These are phyloP conservation scores for Nyleta sp. DNA, from an alignment of 2,888 invertebrate genomes.

Conservation along the genomic window DNA sequence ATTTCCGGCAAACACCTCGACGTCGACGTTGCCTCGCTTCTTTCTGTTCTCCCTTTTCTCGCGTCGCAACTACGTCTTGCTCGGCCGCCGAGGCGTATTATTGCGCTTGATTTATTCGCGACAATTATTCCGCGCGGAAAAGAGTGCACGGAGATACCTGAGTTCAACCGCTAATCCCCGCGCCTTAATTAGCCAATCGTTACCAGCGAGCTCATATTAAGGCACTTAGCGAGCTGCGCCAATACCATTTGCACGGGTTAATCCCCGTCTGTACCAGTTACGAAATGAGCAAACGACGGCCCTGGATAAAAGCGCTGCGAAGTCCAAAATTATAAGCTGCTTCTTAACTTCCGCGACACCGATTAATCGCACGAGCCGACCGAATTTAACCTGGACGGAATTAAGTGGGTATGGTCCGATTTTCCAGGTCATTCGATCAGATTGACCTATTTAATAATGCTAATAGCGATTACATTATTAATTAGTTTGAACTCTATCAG, in stretches of 20 bases:
- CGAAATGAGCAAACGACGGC: constrained; percentile 38
- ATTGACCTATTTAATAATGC: constrained; percentile 19
- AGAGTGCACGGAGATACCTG: constrained; percentile 11
- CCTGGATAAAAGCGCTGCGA: constrained; percentile 42
- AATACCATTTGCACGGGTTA: constrained; percentile 38
- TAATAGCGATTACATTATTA: constrained; percentile 9
- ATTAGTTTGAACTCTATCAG: constrained; percentile 6
- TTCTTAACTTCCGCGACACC: constrained; percentile 30
- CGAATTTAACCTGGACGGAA: not conserved
- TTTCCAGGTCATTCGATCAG: constrained; percentile 3
- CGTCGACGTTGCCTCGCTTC: constrained; percentile 31
- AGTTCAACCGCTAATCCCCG: constrained; percentile 36
- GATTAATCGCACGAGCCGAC: constrained; percentile 38
- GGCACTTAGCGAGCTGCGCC: constrained; percentile 46
- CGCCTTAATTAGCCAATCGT: constrained; percentile 60
- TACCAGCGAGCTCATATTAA: constrained; percentile 41
- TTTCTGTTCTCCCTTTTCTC: constrained; percentile 14
- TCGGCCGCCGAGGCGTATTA: constrained; percentile 10
- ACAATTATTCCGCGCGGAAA: constrained; percentile 35
- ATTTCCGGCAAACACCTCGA: constrained; percentile 64
- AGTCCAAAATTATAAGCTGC: constrained; percentile 56
- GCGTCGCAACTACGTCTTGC: constrained; percentile 17
- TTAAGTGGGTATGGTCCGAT: constrained; percentile 20
- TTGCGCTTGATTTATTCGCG: constrained; percentile 50
- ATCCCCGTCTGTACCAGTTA: constrained; percentile 38